These are phyloP conservation scores for Rhyacophila evoluta DNA, from an alignment of 2,888 invertebrate species.

Conservation along the genomic window DNA sequence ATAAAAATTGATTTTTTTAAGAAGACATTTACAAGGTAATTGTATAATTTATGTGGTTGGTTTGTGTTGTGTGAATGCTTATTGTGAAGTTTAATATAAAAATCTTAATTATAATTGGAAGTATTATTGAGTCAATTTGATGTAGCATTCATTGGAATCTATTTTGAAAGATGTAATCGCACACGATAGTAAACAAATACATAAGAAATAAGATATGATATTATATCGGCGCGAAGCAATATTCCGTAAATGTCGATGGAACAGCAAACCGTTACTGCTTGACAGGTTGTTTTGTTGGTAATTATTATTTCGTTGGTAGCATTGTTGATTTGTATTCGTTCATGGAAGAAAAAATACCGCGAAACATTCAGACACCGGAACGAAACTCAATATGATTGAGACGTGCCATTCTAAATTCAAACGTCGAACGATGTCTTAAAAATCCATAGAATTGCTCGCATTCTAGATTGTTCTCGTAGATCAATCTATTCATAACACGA, in stretches of 20 bases:
- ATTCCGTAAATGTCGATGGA: slow-evolving; percentile 3
- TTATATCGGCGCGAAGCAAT: no score
- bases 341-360: slow-evolving; percentile 24
- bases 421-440: background rate
- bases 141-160: no score
- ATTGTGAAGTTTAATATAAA: no score
- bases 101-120: no score
- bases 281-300: slow-evolving; percentile 22
- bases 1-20: no score
- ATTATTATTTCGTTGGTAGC: slow-evolving; percentile 22
- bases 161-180: no score
- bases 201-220: no score
- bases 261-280: background rate
- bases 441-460: background rate
- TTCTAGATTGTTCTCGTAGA: background rate
- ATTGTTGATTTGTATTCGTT: slow-evolving; percentile 5
- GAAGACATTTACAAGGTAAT: no score
- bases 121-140: no score
- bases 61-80: no score
- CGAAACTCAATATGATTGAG: slow-evolving; percentile 20
- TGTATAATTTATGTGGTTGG: no score
- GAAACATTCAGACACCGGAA: slow-evolving; percentile 7
- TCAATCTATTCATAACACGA: background rate
- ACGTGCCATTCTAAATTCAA: background rate
- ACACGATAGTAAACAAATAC: no score